A percentile compares a stretch with the other conserved stretches of the same genome.
Conservation (phyloP, 1,140 invertebrate species). For the Drosophila seguyi region DNA sequence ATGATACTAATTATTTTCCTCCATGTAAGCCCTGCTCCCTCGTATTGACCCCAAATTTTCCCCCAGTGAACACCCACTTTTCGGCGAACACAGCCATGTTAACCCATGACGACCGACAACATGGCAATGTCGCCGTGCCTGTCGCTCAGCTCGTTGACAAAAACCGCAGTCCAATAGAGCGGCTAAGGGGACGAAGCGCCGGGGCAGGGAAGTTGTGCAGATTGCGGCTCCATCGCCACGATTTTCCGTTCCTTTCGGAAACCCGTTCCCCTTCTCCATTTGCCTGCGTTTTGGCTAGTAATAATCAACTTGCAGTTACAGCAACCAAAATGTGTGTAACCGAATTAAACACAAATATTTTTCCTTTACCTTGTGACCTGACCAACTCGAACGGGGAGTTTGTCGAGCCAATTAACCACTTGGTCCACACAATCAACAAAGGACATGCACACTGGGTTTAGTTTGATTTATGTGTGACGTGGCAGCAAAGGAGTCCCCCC, state of each 20-base stretch:
- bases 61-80: constrained; percentile 9
- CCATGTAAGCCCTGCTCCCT: not conserved
- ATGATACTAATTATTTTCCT: not conserved
- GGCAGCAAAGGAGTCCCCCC: constrained; percentile 7
- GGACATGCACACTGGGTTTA: constrained; percentile 18
- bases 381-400: constrained; percentile 38
- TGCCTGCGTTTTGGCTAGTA: constrained; percentile 47
- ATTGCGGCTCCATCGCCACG: constrained; percentile 36
- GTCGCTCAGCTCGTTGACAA: constrained; percentile 45
- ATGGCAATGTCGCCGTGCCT: constrained; percentile 53
- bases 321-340: constrained; percentile 48
- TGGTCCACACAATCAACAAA: constrained; percentile 50
- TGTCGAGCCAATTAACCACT: constrained; percentile 54
- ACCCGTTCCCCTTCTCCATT: constrained; percentile 2
- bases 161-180: constrained; percentile 43
- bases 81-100: constrained; percentile 33
- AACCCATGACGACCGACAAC: constrained; percentile 58
- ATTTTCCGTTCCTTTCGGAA: constrained; percentile 6
- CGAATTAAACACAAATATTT: constrained; percentile 82
- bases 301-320: constrained; percentile 76
- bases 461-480: constrained; percentile 41
- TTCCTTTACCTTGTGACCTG: constrained; percentile 61
- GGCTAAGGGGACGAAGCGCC: constrained; percentile 18
- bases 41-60: constrained; percentile 2
- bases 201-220: constrained; percentile 33